Evolutionary conservation across 2,797 vertebrate species (phyloP).

Genomic region (Periophthalmus magnuspinnatus): DNA sequence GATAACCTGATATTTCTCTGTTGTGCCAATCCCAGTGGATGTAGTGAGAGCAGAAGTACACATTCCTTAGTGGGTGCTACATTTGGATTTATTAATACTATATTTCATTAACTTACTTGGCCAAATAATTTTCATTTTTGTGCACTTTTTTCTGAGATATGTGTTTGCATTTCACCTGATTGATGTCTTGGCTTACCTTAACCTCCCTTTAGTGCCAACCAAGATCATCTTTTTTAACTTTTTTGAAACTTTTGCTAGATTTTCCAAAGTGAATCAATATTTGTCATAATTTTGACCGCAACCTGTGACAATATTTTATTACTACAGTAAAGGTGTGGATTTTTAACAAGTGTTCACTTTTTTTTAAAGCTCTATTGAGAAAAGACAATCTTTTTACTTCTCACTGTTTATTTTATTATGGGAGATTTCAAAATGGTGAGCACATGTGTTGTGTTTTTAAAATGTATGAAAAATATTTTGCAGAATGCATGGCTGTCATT

Average conservation of each 20-base stretch:
- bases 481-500: constrained; percentile 30
- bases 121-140: constrained; percentile 40
- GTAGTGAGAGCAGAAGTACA: constrained; percentile 39
- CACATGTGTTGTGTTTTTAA: constrained; percentile 27
- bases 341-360: constrained; percentile 21
- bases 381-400: constrained; percentile 50
- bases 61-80: constrained; percentile 52
- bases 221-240: constrained; percentile 6
- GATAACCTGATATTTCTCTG: not conserved
- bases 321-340: constrained; percentile 16
- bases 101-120: constrained; percentile 34
- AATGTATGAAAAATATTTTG: constrained; percentile 20
- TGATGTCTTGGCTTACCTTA: constrained; percentile 23
- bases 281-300: constrained; percentile 16
- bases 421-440: constrained; percentile 44
- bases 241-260: constrained; percentile 52
- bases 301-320: constrained; percentile 35
- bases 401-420: constrained; percentile 33
- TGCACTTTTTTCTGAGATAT: constrained; percentile 23
- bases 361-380: constrained; percentile 19
- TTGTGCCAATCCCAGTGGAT: not conserved
- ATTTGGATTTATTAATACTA: constrained; percentile 52
- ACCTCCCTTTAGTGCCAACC: constrained; percentile 24
- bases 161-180: constrained; percentile 31
- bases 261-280: constrained; percentile 60